Base-by-base conservation (phyloP, 1,140 invertebrate genomes). In the Acyrthosiphon pisum region DNA sequence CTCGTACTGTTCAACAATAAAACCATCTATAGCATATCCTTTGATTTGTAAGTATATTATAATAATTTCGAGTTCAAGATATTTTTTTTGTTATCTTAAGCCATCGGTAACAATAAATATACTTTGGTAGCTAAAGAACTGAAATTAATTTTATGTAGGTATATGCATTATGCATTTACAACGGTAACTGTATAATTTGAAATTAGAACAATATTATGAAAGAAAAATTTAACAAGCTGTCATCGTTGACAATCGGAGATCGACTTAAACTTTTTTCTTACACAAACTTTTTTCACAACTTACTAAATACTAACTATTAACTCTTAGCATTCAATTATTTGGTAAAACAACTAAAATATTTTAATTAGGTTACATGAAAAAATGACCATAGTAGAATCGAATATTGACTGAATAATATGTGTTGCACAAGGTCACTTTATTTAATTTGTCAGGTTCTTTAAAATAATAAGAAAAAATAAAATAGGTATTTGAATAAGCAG, bases 181-280 rank as follows among this genome's bases (percentile, higher is more conserved):
- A 18, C 6, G 14, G n/a, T 4, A n/a, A 76, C 30, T 76, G n/a
- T n/a, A 76, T 76, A 76, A n/a, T 76, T 76, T n/a, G 14, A 76
- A 76, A 76, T 76, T n/a, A 76, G 60, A n/a, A n/a, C 60, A 76
- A 76, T 76, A 76, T 76, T 76, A 14, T 35, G n/a, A 76, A 76
- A n/a, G 30, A 20, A 76, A 76, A n/a, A n/a, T n/a, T 3, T n/a
- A n/a, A 76, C 14, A 76, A 76, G n/a, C 60, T 76, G 60, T n/a
- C 30, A 35, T n/a, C 14, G 14, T 76, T 76, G n/a, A 20, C n/a
- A 76, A 18, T 76, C n/a, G 14, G 60, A n/a, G 60, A 1, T 14
- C 4, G 30, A 76, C 30, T 68, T 68, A 68, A n/a, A 6, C 18
- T 68, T 68, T 68, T 68, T 68, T 1, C 3, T 6, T n/a, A n/a